Evolutionary conservation across 2,797 vertebrate species (phyloP).

Genomic region (Sebastes dallii): DNA sequence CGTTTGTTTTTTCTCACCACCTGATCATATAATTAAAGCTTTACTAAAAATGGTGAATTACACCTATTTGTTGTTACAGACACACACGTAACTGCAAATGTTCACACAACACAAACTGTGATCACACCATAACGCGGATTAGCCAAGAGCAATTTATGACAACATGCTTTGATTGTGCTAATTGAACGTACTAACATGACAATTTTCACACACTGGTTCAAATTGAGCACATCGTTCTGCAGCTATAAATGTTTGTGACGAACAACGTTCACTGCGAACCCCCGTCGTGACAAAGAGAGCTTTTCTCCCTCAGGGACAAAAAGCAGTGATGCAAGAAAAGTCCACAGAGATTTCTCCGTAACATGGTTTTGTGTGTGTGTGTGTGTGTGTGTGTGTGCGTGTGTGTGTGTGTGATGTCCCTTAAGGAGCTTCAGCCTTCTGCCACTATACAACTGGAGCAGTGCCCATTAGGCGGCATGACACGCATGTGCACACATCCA

Average conservation of each 20-base stretch:
- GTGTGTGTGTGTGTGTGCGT: neutral
- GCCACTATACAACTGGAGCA: conserved; percentile 5
- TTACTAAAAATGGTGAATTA: neutral
- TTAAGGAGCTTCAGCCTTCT: conserved; percentile 26
- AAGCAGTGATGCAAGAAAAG: conserved; percentile 37
- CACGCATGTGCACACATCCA: neutral
- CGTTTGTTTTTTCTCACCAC: neutral
- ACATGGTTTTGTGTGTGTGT: conserved; percentile 1
- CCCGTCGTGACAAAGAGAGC: conserved; percentile 3
- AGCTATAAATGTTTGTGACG: neutral
- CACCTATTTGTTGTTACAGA: neutral
- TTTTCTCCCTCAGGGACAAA: conserved; percentile 28
- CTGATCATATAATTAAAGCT: conserved; percentile 10
- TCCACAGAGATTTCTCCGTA: conserved; percentile 33
- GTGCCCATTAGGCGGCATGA: neutral
- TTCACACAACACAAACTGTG: conserved; percentile 10
- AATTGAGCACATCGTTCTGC: neutral
- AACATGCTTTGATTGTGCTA: conserved; percentile 24
- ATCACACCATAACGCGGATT: conserved; percentile 7
- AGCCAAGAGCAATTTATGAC: conserved; percentile 8
- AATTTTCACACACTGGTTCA: conserved; percentile 1
- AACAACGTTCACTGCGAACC: neutral
- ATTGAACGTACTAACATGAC: neutral
- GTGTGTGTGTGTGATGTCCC: conserved; percentile 2
- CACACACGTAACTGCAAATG: neutral